Evolutionary conservation across 2,113 vertebrate species (phyloP), one percentile per base, ranked within the genome.

Genomic region (Penelope pileata): DNA sequence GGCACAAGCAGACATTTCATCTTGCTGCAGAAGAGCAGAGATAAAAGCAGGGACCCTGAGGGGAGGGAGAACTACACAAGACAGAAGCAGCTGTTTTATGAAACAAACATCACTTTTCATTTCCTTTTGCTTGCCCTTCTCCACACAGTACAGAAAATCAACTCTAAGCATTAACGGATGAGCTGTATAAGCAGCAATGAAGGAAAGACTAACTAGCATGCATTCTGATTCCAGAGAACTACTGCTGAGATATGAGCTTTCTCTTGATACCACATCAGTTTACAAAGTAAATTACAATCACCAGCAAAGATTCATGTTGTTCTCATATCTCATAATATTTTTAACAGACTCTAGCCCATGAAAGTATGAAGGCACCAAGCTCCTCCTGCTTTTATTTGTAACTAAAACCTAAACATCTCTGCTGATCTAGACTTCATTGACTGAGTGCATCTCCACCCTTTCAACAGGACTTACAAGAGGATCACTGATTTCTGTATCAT

Each of bases 31-130:
- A 72, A 88, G 76, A 63, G 47, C 38, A 27, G 68, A 94, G 85
- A 96, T 86, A 95, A 92, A 96, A 95, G 87, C 50, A 77, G 42
- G 30, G 36, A 93, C 26, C 40, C 82, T 32, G 74, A 94, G 32
- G 40, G 63, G 27, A 87, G 60, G 30, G 60, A 90, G 72, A 69
- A 88, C 13, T 42, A 22, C 27, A 63, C 81, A 88, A 90, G 92
- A 86, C 78, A 92, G 86, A 83, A 96, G 86, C 83, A 96, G 91
- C 89, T 93, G 75, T 86, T 94, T 36, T 60, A 23, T 30, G 62
- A 84, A 93, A 94, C 66, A 94, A 91, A 94, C 91, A 78, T 69
- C 73, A 93, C 84, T 79, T 90, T 73, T 96, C 47, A 85, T 92
- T 96, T 96, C 91, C 94, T 91, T 92, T 83, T 74, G 36, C 51